These are phyloP conservation scores for Poecilia picta DNA, from an alignment of 2,797 vertebrate genomes.

Conservation along the genomic window DNA sequence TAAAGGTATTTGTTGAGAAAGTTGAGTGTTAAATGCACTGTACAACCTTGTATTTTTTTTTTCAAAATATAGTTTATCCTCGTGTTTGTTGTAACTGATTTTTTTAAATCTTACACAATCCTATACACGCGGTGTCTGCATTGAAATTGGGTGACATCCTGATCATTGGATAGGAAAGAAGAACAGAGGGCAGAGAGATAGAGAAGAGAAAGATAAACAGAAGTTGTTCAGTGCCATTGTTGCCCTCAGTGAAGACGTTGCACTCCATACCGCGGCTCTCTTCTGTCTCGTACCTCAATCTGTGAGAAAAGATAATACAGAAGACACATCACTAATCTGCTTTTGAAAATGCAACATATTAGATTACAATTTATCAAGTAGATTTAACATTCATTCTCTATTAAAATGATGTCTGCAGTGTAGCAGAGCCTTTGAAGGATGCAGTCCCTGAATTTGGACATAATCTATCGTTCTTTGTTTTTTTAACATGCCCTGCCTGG, in stretches of 20 bases:
- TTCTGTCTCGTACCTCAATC: conserved; percentile 80
- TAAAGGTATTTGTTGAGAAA: conserved; percentile 73
- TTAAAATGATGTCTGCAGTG: background rate
- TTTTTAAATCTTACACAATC: conserved; percentile 64
- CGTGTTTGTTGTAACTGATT: conserved; percentile 38
- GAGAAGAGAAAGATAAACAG: conserved; percentile 27
- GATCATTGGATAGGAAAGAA: conserved; percentile 62
- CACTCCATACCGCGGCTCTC: conserved; percentile 75
- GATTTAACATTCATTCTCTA: background rate
- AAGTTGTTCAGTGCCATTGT: conserved; percentile 45
- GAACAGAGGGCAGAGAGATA: conserved; percentile 5
- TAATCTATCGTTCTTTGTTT: no score
- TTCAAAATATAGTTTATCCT: conserved; percentile 78
- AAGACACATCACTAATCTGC: background rate
- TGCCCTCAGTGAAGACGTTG: conserved; percentile 77
- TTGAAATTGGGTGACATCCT: conserved; percentile 70
- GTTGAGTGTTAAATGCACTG: conserved; percentile 71
- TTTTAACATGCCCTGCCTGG: no score
- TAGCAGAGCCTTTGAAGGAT: no score
- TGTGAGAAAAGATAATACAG: conserved; percentile 37
- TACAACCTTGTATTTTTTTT: conserved; percentile 64
- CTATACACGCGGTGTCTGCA: conserved; percentile 72
- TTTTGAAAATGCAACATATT: background rate
- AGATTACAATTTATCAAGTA: background rate
- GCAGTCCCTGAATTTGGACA: background rate